These are phyloP conservation scores for Spodoptera littoralis DNA, from an alignment of 2,888 invertebrate species.

Conservation along the genomic window DNA sequence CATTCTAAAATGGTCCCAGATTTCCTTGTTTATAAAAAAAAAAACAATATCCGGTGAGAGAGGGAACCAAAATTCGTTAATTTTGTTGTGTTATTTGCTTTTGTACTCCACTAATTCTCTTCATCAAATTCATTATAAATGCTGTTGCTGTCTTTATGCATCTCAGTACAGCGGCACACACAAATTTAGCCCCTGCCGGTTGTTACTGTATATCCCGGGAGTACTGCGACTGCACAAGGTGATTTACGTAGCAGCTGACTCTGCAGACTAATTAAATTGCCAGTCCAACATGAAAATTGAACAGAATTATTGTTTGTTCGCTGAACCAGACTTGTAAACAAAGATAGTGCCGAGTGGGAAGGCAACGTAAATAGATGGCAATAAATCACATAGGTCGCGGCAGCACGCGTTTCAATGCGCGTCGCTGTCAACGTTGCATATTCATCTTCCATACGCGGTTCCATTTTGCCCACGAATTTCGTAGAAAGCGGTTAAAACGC, in stretches of 20 bases:
- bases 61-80: slow-evolving; percentile 20
- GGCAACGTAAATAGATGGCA: slow-evolving; percentile 55
- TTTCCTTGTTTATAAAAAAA: slow-evolving; percentile 28
- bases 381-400: slow-evolving; percentile 68
- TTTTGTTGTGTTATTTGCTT: slow-evolving; percentile 19
- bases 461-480: slow-evolving; percentile 74
- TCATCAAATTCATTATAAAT: slow-evolving; percentile 39
- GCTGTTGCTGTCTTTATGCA: slow-evolving; percentile 36
- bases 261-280: slow-evolving; percentile 63
- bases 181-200: slow-evolving; percentile 45
- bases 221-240: slow-evolving; percentile 50
- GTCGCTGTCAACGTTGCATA: slow-evolving; percentile 74
- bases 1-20: slow-evolving; percentile 18
- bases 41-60: slow-evolving; percentile 11
- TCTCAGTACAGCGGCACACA: slow-evolving; percentile 34
- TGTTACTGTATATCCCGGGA: slow-evolving; percentile 45
- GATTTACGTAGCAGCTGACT: slow-evolving; percentile 60
- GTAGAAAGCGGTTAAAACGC: slow-evolving; percentile 76
- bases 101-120: slow-evolving; percentile 32
- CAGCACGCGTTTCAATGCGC: slow-evolving; percentile 66
- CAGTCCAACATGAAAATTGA: slow-evolving; percentile 54
- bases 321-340: slow-evolving; percentile 47
- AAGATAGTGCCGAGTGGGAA: slow-evolving; percentile 54
- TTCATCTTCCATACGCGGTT: slow-evolving; percentile 80
- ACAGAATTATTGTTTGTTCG: slow-evolving; percentile 53